A percentile compares a stretch with the other conserved stretches of the same genome.
Evolutionary conservation across 2,113 vertebrate genomes (phyloP).

Genomic region (cattle (Bos taurus)): ARS-UCD2.0 NC_037350.1:27550501-27551000

Average conservation of each 20-base stretch:
- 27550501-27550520: not conserved
- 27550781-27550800: not conserved
- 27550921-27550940: not conserved
- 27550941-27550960: not conserved
- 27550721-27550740: not conserved
- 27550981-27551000: not conserved
- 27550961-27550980: not conserved
- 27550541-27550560: not conserved
- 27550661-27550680: not conserved
- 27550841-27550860: not conserved
- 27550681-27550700: not conserved
- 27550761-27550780: not conserved
- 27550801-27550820: not conserved
- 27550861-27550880: not conserved
- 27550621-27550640: not conserved
- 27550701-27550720: not conserved
- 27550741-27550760: not conserved
- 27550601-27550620: not conserved
- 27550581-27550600: not conserved
- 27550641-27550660: not conserved
- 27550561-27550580: not conserved
- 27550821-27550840: not conserved
- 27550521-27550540: not conserved
- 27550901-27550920: not conserved
- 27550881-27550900: not conserved